phyloP scores from a whole-genome alignment of 2,888 invertebrate species.

The Doris montereyensis region DNA sequence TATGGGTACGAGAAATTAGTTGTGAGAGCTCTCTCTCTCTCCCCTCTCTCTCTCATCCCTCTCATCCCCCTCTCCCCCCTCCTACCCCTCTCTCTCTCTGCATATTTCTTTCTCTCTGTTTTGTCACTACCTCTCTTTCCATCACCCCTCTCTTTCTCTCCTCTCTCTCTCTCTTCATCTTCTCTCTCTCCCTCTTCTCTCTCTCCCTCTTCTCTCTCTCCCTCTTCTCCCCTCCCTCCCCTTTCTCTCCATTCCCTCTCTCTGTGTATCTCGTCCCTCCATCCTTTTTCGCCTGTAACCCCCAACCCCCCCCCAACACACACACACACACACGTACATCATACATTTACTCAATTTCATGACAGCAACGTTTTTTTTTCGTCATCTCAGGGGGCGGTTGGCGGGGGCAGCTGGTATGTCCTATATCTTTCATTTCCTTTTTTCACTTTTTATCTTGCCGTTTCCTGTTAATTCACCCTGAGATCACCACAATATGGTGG shows the following conservation, averaged over 20 bases:
- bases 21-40: too few relatives aligned
- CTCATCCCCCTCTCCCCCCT: background rate
- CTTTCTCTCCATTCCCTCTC: background rate
- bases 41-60: background rate
- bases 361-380: too few relatives aligned
- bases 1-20: too few relatives aligned
- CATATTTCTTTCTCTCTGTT: background rate
- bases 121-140: background rate
- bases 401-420: too few relatives aligned
- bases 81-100: background rate
- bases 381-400: too few relatives aligned
- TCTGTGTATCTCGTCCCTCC: background rate
- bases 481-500: too few relatives aligned
- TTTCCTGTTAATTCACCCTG: too few relatives aligned
- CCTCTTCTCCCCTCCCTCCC: background rate
- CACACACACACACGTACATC: too few relatives aligned
- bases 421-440: too few relatives aligned
- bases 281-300: background rate
- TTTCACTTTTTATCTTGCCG: too few relatives aligned
- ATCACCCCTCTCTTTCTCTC: constrained; percentile 2
- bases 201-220: constrained; percentile 18
- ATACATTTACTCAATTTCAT: too few relatives aligned
- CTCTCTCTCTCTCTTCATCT: constrained; percentile 16
- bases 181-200: constrained; percentile 1
- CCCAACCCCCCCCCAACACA: too few relatives aligned